phyloP scores from a whole-genome alignment of 2,888 invertebrate genomes.

The Helleia helle region DNA sequence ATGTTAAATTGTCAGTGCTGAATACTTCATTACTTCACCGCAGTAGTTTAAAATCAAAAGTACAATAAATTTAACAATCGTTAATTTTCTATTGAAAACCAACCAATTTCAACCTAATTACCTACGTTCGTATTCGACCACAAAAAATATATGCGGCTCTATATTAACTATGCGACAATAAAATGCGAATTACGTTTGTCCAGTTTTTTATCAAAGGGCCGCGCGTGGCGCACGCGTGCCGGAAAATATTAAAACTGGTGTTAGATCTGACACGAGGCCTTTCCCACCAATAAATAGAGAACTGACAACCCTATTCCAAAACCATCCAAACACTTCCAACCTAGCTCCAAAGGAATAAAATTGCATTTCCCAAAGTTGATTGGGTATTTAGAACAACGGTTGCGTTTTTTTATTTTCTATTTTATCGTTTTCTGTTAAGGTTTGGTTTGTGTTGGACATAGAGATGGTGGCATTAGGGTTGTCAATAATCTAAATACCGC shows the following conservation, averaged over 20 bases:
- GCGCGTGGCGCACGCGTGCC: constrained; percentile 59
- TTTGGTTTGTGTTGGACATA: constrained; percentile 22
- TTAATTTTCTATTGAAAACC: constrained; percentile 30
- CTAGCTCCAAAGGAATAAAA: constrained; percentile 6
- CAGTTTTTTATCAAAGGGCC: constrained; percentile 68
- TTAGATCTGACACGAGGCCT: constrained; percentile 71
- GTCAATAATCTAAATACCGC: constrained; percentile 60
- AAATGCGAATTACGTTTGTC: constrained; percentile 64
- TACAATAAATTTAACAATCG: constrained; percentile 12
- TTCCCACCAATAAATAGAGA: constrained; percentile 72
- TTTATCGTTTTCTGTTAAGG: constrained; percentile 17
- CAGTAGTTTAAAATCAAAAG: constrained; percentile 16
- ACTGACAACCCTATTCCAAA: constrained; percentile 45
- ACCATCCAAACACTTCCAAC: constrained; percentile 23
- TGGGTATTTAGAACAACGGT: not conserved
- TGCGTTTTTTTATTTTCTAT: constrained; percentile 18
- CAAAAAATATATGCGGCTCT: constrained; percentile 59
- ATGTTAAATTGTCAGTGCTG: not conserved
- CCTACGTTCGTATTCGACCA: constrained; percentile 39
- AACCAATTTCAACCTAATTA: constrained; percentile 56
- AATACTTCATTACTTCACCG: constrained; percentile 3
- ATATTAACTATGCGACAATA: constrained; percentile 63
- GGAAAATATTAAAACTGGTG: constrained; percentile 72
- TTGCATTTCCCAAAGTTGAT: not conserved
- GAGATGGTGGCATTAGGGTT: constrained; percentile 50